Conservation (phyloP, 2,797 vertebrate species). For the Acomys russatus region DNA sequence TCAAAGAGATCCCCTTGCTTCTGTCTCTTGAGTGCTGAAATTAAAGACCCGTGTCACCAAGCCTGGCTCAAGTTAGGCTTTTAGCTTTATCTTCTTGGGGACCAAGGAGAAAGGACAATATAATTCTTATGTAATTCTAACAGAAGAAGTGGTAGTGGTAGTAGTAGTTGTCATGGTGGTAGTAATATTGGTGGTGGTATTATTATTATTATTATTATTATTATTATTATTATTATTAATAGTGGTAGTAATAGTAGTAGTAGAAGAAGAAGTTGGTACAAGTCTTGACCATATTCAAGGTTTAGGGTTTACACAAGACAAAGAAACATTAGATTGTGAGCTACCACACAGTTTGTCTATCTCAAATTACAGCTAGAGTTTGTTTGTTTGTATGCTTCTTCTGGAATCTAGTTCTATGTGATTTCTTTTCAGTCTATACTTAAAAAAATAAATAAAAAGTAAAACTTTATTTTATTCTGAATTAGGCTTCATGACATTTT, state of each 20-base stretch:
- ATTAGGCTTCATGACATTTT: background rate
- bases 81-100: conserved; percentile 5
- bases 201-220: too few relatives aligned
- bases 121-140: background rate
- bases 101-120: conserved; percentile 6
- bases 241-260: background rate
- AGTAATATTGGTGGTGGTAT: background rate
- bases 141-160: too few relatives aligned
- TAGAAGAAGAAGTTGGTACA: background rate
- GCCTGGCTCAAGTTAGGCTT: background rate
- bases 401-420: conserved; percentile 12
- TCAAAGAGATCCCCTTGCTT: background rate
- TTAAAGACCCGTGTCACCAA: background rate
- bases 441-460: background rate
- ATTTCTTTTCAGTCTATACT: background rate
- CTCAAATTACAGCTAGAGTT: background rate
- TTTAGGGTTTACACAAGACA: background rate
- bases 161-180: background rate
- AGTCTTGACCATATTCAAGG: background rate
- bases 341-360: background rate
- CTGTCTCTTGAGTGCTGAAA: background rate
- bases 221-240: too few relatives aligned
- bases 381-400: too few relatives aligned
- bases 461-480: background rate
- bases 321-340: background rate